Conservation (phyloP, 2,113 vertebrate species). For the Rhinolophus ferrumequinum region DNA sequence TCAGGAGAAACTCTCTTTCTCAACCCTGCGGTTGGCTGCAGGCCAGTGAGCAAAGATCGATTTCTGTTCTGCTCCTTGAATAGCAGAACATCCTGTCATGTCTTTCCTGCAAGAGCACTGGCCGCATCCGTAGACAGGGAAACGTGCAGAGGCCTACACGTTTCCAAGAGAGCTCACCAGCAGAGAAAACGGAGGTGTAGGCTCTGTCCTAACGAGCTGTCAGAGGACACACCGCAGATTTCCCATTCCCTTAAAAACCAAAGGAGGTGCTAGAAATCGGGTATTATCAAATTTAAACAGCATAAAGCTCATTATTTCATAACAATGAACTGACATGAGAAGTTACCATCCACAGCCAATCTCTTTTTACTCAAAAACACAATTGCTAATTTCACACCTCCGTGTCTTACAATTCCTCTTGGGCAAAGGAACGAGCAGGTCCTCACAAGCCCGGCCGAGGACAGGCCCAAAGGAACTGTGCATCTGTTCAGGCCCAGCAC, state of each 20-base stretch:
- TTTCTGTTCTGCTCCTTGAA: neutral
- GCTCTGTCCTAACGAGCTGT: no score
- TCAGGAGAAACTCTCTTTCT: no score
- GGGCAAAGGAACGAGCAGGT: neutral
- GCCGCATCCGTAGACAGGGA: neutral
- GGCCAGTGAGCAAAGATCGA: neutral
- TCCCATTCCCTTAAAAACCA: neutral
- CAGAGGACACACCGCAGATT: neutral
- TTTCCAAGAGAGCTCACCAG: fast-evolving
- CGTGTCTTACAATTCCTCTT: neutral
- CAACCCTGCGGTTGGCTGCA: neutral
- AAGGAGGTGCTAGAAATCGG: neutral
- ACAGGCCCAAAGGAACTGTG: neutral
- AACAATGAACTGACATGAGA: neutral
- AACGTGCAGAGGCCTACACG: neutral
- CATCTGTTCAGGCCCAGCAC: neutral
- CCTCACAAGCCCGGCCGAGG: neutral
- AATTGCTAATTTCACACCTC: neutral
- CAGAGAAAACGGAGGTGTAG: no score
- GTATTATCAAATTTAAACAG: no score
- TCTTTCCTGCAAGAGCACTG: no score
- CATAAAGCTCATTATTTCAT: neutral
- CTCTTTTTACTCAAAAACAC: neutral
- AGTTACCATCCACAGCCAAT: neutral
- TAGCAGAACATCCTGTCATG: fast-evolving